Evolutionary conservation across 2,797 vertebrate genomes (phyloP), one percentile per base, ranked within the genome.

Genomic region (Psittacula echo): DNA sequence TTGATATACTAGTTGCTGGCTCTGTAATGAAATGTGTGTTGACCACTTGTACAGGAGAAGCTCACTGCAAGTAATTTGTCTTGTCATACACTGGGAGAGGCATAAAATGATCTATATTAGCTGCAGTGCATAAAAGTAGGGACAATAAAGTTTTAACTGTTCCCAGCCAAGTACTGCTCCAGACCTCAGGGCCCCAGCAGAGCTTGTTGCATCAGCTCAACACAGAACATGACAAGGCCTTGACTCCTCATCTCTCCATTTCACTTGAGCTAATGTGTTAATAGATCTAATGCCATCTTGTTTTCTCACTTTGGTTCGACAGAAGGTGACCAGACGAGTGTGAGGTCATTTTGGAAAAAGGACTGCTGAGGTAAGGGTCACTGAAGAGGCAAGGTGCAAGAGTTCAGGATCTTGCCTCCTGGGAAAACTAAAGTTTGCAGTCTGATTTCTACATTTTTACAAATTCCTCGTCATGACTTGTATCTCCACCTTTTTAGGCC

Each of bases 271-370:
- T 98, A 97, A 98, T 82, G 98, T 99, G 98, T 98, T 98, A 99
- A 99, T 98, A 99, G 98, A 98, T 98, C 98, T 98, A 98, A 98
- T 98, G 97, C 98, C 98, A 98, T 98, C 98, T 98, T 98, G 98
- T 98, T 99, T 99, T 99, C 98, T 98, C 98, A 99, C 98, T 98
- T 98, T 97, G 95, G 94, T 48, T 97, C 98, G 90, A 98, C 96
- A 97, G 97, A 97, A 98, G 97, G 97, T 97, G 98, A 97, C 98
- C 98, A 97, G 98, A 97, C 45, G 72, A 98, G 98, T 97, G 97
- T 96, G 97, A 98, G 97, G 97, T 96, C 90, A 95, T 92, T 96
- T 93, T 96, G 96, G 96, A 97, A 96, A 95, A 89, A 73, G 91
- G 88, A 85, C 80, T 93, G 89, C 61, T 85, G 88, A 95, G 94